phyloP scores from a whole-genome alignment of 2,888 invertebrate genomes.

The Venusia cambrica region DNA sequence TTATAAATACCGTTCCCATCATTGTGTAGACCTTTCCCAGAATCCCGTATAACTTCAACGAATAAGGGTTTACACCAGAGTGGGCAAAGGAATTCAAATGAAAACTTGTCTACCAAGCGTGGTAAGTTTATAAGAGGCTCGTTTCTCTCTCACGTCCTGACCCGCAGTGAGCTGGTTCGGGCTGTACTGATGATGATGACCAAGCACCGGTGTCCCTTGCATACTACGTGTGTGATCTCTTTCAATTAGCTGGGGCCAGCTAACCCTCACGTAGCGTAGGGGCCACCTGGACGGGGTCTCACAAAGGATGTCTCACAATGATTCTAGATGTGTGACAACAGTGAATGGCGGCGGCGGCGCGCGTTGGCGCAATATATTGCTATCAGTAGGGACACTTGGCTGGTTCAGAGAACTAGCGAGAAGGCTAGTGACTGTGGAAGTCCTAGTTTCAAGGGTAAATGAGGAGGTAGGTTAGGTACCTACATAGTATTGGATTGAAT shows the following conservation, averaged over 20 bases:
- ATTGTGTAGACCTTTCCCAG: too few species aligned
- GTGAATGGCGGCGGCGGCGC: conserved; percentile 54
- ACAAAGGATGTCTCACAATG: conserved; percentile 32
- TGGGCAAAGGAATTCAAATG: conserved; percentile 24
- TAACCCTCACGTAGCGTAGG: conserved; percentile 30
- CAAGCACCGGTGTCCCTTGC: conserved; percentile 5
- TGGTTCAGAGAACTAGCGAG: too few species aligned
- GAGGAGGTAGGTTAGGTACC: too few species aligned
- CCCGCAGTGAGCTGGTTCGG: too few species aligned
- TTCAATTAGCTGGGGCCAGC: conserved; percentile 37
- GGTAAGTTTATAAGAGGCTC: too few species aligned
- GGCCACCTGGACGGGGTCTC: conserved; percentile 28
- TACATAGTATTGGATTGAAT: too few species aligned
- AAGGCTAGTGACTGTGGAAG: too few species aligned
- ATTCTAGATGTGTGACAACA: conserved; percentile 38
- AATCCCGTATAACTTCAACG: too few species aligned
- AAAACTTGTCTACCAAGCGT: conserved; percentile 5
- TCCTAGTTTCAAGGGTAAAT: too few species aligned
- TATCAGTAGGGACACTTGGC: conserved; percentile 4
- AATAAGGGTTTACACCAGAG: too few species aligned
- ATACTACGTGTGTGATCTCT: conserved; percentile 24
- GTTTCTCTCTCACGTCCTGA: too few species aligned
- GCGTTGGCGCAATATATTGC: conserved; percentile 18
- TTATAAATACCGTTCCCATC: too few species aligned
- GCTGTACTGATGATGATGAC: conserved; percentile 4